Base-by-base conservation (phyloP, 2,113 vertebrate genomes). In the Mormyrus iriodes region DNA sequence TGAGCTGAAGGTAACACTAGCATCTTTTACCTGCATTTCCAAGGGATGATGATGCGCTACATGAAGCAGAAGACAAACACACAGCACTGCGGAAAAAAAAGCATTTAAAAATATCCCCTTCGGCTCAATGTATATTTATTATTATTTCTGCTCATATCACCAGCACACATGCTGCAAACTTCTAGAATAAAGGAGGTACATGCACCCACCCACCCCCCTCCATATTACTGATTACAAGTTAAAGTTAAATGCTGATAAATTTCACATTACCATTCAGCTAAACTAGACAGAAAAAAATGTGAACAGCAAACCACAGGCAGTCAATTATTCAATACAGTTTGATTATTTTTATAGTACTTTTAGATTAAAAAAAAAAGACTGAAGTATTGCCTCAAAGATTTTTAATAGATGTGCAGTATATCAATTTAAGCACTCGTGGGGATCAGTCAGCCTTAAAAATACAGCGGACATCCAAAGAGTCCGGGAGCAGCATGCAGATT, bases 401-500 rank as follows among this genome's bases (percentile, higher is more conserved):
- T 31, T 89, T 88, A 91, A 91, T 91, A 90, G 88, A 89, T 86
- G 85, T 88, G 39, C 48, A 84, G 88, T 91, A 89, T 88, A 89
- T 91, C 89, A 89, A 85, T 73, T 91, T 19, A 89, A 82, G 58
- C 46, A 46, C 90, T 91, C 87, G 85, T 96, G 96, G 39, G 96
- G 97, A 97, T 97, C 96, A 96, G 87, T 88, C 88, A 88, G 24
- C 83, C 52, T 88, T 90, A 86, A 35, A 69, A 31, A 87, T 69
- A 84, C 91, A 95, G 95, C 96, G 96, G 96, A 48, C 73, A 96
- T 97, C 96, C 95, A 95, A 96, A 96, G 95, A 96, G 96, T 96
- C 94, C 95, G 94, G 96, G 96, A 96, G 95, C 95, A 96, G 96
- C 96, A 96, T 95, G 95, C 96, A 96, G 96, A 96, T 96, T 96